A percentile compares a stretch with the other conserved stretches of the same genome.
phyloP scores from a whole-genome alignment of 2,113 vertebrate species.

The Halcyon senegalensis region DNA sequence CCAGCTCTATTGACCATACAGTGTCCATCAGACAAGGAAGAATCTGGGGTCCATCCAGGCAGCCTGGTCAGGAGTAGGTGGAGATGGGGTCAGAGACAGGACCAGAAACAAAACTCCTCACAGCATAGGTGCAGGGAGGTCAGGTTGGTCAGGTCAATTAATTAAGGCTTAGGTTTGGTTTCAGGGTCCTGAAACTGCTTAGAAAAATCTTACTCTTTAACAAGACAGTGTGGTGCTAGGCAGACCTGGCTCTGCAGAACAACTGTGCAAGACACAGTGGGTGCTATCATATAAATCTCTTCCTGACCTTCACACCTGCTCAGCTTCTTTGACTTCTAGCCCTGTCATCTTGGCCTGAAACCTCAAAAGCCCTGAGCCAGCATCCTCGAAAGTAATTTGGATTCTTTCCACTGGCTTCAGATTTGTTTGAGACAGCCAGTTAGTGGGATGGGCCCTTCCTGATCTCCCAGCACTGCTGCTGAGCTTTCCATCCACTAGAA shows the following conservation, averaged over 20 bases:
- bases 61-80: not conserved
- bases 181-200: not conserved
- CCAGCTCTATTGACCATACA: not conserved
- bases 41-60: not conserved
- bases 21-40: not conserved
- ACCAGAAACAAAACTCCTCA: not conserved
- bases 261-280: not conserved
- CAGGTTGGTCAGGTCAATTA: not conserved
- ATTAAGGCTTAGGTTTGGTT: not conserved
- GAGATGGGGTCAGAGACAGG: not conserved
- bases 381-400: slow-evolving; percentile 34
- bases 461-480: not conserved
- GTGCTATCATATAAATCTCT: not conserved
- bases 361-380: slow-evolving; percentile 8
- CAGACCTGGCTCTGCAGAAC: not conserved
- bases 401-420: slow-evolving; percentile 34
- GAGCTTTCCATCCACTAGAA: accelerated
- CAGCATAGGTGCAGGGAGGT: not conserved
- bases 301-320: slow-evolving; percentile 10
- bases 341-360: not conserved
- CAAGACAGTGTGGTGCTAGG: accelerated
- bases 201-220: not conserved
- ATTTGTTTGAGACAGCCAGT: not conserved
- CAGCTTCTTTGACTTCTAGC: not conserved
- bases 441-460: not conserved